Percentiles rank a stretch among this genome's conserved stretches.
These are phyloP conservation scores for Meganola albula DNA, from an alignment of 2,888 invertebrate species.

Conservation along the genomic window DNA sequence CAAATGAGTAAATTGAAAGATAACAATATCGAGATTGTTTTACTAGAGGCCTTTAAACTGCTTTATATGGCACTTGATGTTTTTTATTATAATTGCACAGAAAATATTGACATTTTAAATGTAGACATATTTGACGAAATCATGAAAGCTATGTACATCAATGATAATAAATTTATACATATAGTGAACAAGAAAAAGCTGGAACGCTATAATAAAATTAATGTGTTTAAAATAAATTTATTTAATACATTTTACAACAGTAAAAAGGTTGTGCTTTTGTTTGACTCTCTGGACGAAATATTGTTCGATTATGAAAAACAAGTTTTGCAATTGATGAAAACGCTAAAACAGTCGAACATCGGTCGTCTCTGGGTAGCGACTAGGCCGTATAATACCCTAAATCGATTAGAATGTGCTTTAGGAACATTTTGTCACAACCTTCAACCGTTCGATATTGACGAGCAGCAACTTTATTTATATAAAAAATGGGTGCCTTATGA, in stretches of 20 bases:
- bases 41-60: slow-evolving; percentile 8
- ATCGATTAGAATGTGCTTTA: slow-evolving; percentile 20
- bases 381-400: slow-evolving; percentile 17
- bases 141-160: too few species aligned
- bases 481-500: slow-evolving; percentile 13
- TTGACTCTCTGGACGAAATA: slow-evolving; percentile 31
- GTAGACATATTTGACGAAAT: too few species aligned
- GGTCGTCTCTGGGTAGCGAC: slow-evolving; percentile 24
- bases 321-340: slow-evolving; percentile 15
- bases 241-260: slow-evolving; percentile 20
- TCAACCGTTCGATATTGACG: slow-evolving; percentile 9
- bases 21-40: slow-evolving; percentile 1
- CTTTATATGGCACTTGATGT: slow-evolving; percentile 8
- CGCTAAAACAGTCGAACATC: slow-evolving; percentile 13
- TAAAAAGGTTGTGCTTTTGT: slow-evolving; percentile 12
- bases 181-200: too few species aligned
- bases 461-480: slow-evolving; percentile 15
- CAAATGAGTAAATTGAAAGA: slow-evolving; percentile 10
- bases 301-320: slow-evolving; percentile 21
- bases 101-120: too few species aligned
- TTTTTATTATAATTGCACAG: too few species aligned
- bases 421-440: slow-evolving; percentile 21
- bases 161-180: too few species aligned
- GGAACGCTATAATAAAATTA: background rate
- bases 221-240: slow-evolving; percentile 14